Conservation (phyloP, 2,888 invertebrate species). For the Pterostichus madidus region DNA sequence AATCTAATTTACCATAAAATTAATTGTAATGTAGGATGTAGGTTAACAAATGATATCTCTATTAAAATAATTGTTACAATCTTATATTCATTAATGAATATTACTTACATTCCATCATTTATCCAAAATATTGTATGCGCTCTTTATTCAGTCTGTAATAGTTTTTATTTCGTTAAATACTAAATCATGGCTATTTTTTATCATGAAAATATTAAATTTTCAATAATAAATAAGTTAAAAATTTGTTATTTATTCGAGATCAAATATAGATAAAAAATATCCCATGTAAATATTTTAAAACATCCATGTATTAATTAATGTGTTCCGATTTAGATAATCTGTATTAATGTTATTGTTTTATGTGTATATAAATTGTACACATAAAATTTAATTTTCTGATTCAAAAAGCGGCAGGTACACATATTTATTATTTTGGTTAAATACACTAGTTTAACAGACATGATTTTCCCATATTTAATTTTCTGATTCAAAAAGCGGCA, state of each 20-base stretch:
- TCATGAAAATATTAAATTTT: not conserved
- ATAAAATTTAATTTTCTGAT: conserved; percentile 6
- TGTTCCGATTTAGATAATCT: conserved; percentile 29
- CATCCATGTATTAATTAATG: conserved; percentile 3
- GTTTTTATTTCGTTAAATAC: not conserved
- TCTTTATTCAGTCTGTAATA: too few species aligned
- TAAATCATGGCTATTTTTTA: not conserved
- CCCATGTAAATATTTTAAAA: conserved; percentile 13
- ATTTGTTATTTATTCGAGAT: conserved; percentile 3
- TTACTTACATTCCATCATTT: not conserved
- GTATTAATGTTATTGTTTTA: conserved; percentile 7
- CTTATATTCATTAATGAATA: conserved; percentile 2
- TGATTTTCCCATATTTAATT: too few species aligned
- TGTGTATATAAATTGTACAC: not conserved
- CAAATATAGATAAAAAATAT: not conserved
- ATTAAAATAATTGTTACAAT: conserved; percentile 15
- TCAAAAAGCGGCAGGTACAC: not conserved
- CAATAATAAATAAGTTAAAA: not conserved
- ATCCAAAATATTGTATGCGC: too few species aligned
- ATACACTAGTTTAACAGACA: too few species aligned
- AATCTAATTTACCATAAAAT: conserved; percentile 31
- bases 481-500: too few species aligned
- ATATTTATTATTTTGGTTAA: not conserved
- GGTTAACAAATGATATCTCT: conserved; percentile 22
- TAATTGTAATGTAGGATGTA: not conserved